Evolutionary conservation across 2,797 vertebrate species (phyloP).

Genomic region (Amblyopsis hoosieri): DNA sequence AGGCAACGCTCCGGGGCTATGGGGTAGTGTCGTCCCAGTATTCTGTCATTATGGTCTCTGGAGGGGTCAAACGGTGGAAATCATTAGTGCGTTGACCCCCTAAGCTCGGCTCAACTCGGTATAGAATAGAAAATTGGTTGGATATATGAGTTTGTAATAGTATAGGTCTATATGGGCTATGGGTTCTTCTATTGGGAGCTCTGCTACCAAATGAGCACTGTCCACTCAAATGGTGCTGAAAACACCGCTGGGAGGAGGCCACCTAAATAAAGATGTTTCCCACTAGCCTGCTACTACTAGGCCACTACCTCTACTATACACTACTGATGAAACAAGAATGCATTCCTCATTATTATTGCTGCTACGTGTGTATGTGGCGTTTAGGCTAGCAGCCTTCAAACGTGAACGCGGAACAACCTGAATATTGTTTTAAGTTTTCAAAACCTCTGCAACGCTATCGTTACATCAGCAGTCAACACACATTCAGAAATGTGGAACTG

Average conservation of each 20-base stretch:
- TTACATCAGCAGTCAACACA: not conserved
- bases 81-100: slow-evolving; percentile 21
- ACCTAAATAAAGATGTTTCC: too few species aligned
- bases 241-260: not conserved
- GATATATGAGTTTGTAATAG: too few species aligned
- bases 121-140: not conserved
- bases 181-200: slow-evolving; percentile 13
- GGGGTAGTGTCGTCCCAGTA: slow-evolving; percentile 73
- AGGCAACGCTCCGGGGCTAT: slow-evolving; percentile 52
- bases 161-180: slow-evolving; percentile 21
- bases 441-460: too few species aligned
- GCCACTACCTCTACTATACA: too few species aligned
- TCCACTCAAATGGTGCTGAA: slow-evolving; percentile 79
- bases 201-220: slow-evolving; percentile 66
- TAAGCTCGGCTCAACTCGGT: not conserved
- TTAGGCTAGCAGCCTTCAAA: too few species aligned
- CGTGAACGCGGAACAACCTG: too few species aligned
- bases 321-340: too few species aligned
- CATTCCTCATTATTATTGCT: too few species aligned
- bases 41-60: slow-evolving; percentile 85
- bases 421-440: too few species aligned
- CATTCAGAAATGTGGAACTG: not conserved
- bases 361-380: too few species aligned
- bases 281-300: too few species aligned
- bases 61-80: slow-evolving; percentile 45